These are phyloP conservation scores for Amaurobius ferox DNA, from an alignment of 2,888 invertebrate species.

Conservation along the genomic window DNA sequence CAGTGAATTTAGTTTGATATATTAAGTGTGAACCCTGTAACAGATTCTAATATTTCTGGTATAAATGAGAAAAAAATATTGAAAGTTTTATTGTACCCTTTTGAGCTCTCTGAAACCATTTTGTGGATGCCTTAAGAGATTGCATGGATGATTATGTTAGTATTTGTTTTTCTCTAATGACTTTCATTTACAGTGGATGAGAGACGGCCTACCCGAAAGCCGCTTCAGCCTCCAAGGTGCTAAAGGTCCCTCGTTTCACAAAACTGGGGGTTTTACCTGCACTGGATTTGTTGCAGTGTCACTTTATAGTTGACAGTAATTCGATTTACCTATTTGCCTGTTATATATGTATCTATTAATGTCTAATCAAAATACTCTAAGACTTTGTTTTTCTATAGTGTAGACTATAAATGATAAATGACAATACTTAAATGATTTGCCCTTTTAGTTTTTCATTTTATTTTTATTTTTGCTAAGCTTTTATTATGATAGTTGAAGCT, in stretches of 20 bases:
- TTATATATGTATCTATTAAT: conserved; percentile 45
- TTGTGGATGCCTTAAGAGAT: conserved; percentile 22
- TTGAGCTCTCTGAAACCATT: conserved; percentile 20
- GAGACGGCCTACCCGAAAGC: conserved; percentile 19
- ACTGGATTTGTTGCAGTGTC: conserved; percentile 58
- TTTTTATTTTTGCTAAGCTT: too few relatives aligned
- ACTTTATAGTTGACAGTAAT: conserved; percentile 62
- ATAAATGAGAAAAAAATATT: too few relatives aligned
- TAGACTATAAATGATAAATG: too few relatives aligned
- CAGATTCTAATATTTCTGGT: too few relatives aligned
- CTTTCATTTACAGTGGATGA: conserved; percentile 70
- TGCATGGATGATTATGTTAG: conserved; percentile 33
- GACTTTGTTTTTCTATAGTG: background rate
- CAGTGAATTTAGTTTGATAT: too few relatives aligned
- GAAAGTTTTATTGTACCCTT: too few relatives aligned
- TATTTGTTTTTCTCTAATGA: conserved; percentile 64
- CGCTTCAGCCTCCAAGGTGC: conserved; percentile 64
- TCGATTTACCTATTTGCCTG: conserved; percentile 69
- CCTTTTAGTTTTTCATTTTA: too few relatives aligned
- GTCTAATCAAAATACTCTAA: background rate
- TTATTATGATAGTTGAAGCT: too few relatives aligned
- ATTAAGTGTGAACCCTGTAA: too few relatives aligned
- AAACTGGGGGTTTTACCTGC: conserved; percentile 64
- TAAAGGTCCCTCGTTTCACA: conserved; percentile 54
- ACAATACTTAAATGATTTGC: too few relatives aligned